These are phyloP conservation scores for Plutomurus gul DNA, from an alignment of 1,140 invertebrate genomes.

Conservation along the genomic window DNA sequence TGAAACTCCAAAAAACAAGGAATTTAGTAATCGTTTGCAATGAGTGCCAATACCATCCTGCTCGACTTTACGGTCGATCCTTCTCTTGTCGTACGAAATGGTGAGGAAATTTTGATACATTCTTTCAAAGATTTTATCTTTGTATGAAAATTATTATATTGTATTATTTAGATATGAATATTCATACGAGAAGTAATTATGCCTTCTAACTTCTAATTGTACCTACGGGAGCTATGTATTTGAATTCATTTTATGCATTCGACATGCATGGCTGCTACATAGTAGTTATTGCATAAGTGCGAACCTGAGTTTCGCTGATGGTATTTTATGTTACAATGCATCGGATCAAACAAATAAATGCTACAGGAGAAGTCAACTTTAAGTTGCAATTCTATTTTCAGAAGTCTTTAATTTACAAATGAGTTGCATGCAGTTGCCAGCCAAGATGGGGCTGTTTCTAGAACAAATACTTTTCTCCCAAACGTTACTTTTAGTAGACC, in stretches of 20 bases:
- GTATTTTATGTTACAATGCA: not conserved
- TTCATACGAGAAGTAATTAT: too few relatives aligned
- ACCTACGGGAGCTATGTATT: too few relatives aligned
- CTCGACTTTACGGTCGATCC: constrained; percentile 78
- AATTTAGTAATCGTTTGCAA: constrained; percentile 55
- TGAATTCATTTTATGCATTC: too few relatives aligned
- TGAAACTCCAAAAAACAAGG: too few relatives aligned
- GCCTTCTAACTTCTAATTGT: too few relatives aligned
- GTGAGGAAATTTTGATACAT: constrained; percentile 32
- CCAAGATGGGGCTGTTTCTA: not conserved
- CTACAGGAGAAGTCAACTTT: not conserved
- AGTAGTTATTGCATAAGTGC: too few relatives aligned
- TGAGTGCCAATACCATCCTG: constrained; percentile 80
- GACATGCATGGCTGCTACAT: too few relatives aligned
- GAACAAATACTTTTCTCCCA: too few relatives aligned
- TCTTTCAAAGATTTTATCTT: not conserved
- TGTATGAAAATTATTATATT: not conserved
- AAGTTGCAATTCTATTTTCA: constrained; percentile 22
- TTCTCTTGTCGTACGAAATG: constrained; percentile 66
- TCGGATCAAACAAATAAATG: not conserved
- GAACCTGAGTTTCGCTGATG: not conserved
- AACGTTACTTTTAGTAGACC: too few relatives aligned
- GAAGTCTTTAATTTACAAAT: not conserved
- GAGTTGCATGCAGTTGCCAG: not conserved
- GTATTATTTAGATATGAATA: not conserved